Conservation (phyloP, 1,140 invertebrate species). For the Aculops lycopersici region DNA sequence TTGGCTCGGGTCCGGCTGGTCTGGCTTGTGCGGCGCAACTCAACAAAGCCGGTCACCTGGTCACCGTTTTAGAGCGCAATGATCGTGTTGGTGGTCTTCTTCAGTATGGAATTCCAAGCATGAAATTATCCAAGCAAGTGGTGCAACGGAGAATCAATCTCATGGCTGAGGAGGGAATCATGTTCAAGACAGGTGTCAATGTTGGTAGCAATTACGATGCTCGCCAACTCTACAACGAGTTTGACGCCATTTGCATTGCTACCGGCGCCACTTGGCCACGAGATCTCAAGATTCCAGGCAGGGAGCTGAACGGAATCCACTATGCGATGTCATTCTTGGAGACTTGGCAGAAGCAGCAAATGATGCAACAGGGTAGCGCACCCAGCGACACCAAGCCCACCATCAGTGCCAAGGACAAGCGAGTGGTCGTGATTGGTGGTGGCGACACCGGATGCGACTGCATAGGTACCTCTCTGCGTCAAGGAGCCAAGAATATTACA, state of each 20-base stretch:
- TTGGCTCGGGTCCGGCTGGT: constrained; percentile 78
- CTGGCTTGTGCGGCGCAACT: constrained; percentile 84
- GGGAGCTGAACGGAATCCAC: constrained; percentile 59
- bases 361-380: constrained; percentile 13
- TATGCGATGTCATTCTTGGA: constrained; percentile 94
- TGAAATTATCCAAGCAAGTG: constrained; percentile 61
- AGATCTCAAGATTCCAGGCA: constrained; percentile 35
- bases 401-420: constrained; percentile 56
- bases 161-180: constrained; percentile 57
- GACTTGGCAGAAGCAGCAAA: constrained; percentile 79
- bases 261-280: constrained; percentile 84
- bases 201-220: constrained; percentile 66
- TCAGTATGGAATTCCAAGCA: constrained; percentile 88
- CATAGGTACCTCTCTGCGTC: constrained; percentile 78
- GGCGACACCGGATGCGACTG: constrained; percentile 99
- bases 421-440: constrained; percentile 86
- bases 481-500: constrained; percentile 77
- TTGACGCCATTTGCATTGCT: constrained; percentile 59
- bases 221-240: constrained; percentile 30
- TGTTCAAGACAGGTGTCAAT: constrained; percentile 56
- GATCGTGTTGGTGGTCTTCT: constrained; percentile 72
- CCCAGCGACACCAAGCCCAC: constrained; percentile 8
- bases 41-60: constrained; percentile 64
- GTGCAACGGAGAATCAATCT: constrained; percentile 60
- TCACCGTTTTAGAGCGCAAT: constrained; percentile 85